A percentile compares a stretch with the other conserved stretches of the same genome.
phyloP scores from a whole-genome alignment of 2,888 invertebrate species.

The Salpingus planirostris region DNA sequence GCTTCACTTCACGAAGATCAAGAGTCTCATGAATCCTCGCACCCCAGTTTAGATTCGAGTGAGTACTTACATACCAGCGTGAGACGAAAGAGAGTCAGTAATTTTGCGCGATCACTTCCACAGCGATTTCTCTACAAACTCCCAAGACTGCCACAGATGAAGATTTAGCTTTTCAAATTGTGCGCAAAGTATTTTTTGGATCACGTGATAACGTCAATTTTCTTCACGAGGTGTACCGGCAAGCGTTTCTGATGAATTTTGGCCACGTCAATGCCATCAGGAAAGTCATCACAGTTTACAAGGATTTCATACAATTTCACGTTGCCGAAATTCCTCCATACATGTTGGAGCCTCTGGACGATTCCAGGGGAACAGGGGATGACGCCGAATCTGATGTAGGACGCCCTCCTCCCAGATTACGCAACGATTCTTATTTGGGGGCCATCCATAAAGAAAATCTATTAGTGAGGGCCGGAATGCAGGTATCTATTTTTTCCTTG shows the following conservation, averaged over 20 bases:
- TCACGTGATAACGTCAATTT: constrained; percentile 89
- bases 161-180: constrained; percentile 52
- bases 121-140: constrained; percentile 36
- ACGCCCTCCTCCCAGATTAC: constrained; percentile 41
- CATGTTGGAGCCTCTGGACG: constrained; percentile 60
- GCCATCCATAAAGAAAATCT: constrained; percentile 73
- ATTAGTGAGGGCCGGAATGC: constrained; percentile 72
- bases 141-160: constrained; percentile 37
- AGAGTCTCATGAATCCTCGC: constrained; percentile 48
- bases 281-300: constrained; percentile 84
- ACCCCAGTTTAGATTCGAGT: constrained; percentile 56
- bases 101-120: too few species aligned
- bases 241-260: constrained; percentile 86
- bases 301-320: constrained; percentile 90
- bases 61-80: too few species aligned
- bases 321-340: constrained; percentile 73
- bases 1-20: constrained; percentile 44
- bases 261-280: constrained; percentile 76
- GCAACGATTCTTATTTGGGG: constrained; percentile 81
- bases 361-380: constrained; percentile 28
- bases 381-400: constrained; percentile 20
- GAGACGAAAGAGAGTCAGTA: too few species aligned
- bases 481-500: constrained; percentile 41
- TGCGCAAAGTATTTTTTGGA: constrained; percentile 78
- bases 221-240: constrained; percentile 87